phyloP scores from a whole-genome alignment of 2,888 invertebrate genomes.

The Glyphotaelius pellucidus region DNA sequence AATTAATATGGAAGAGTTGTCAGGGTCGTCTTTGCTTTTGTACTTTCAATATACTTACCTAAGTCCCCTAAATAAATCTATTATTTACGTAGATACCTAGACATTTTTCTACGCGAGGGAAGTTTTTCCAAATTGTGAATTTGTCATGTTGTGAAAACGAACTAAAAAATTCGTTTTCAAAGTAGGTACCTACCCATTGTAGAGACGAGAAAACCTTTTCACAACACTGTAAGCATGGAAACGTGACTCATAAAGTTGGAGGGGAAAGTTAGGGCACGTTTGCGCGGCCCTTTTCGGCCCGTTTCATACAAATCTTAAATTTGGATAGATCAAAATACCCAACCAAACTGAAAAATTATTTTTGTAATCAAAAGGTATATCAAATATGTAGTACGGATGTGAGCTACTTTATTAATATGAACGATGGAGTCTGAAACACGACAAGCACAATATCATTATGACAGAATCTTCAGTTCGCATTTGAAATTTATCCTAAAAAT shows the following conservation, averaged over 20 bases:
- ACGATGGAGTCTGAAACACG: too few species aligned
- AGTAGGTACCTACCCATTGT: background rate
- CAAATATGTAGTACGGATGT: too few species aligned
- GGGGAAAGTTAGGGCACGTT: too few species aligned
- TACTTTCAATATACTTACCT: background rate
- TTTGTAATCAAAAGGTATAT: too few species aligned
- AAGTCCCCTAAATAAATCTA: background rate
- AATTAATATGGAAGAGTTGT: background rate
- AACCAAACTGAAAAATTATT: too few species aligned
- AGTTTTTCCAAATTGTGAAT: background rate
- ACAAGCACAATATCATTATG: too few species aligned
- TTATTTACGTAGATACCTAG: background rate
- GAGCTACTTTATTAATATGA: too few species aligned
- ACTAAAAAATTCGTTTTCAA: background rate
- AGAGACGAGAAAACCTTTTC: background rate
- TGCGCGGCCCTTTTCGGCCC: too few species aligned
- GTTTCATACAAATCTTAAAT: too few species aligned
- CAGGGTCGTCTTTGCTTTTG: background rate
- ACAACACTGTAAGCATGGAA: background rate
- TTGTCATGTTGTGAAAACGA: background rate
- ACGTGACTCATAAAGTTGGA: background rate
- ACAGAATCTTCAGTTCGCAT: too few species aligned
- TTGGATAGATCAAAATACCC: too few species aligned
- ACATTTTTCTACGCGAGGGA: background rate
- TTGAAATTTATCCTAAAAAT: too few species aligned